Evolutionary conservation across 2,797 vertebrate species (phyloP).

Genomic region (Odontamblyopus rebecca): DNA sequence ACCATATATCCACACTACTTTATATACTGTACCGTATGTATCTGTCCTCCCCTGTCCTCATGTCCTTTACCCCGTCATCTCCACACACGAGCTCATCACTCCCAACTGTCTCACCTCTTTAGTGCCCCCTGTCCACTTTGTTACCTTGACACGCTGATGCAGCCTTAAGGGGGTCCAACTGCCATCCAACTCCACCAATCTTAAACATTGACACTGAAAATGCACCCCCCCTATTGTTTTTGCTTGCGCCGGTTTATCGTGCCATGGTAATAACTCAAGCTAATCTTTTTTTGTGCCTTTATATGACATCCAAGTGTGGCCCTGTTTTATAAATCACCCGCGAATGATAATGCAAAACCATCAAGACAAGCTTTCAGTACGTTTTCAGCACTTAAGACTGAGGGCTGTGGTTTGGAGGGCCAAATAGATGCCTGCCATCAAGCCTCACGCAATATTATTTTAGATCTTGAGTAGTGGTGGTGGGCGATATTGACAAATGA

Average conservation of each 20-base stretch:
- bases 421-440: conserved; percentile 49
- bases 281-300: conserved; percentile 42
- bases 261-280: conserved; percentile 64
- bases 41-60: conserved; percentile 21
- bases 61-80: conserved; percentile 50
- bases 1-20: background rate
- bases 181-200: conserved; percentile 25
- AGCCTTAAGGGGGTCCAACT: conserved; percentile 21
- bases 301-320: conserved; percentile 59
- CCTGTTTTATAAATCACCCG: conserved; percentile 72
- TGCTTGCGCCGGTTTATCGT: conserved; percentile 24
- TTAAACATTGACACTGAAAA: conserved; percentile 22
- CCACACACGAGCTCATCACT: conserved; percentile 63
- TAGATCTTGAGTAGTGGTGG: too few relatives aligned
- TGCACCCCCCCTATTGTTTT: conserved; percentile 14
- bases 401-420: conserved; percentile 61
- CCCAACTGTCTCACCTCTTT: conserved; percentile 49
- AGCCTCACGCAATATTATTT: background rate
- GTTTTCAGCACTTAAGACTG: conserved; percentile 55
- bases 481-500: too few relatives aligned
- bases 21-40: conserved; percentile 1
- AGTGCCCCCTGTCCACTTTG: conserved; percentile 49
- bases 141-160: conserved; percentile 59
- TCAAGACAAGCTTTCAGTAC: conserved; percentile 61
- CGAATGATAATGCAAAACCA: conserved; percentile 64